Evolutionary conservation across 2,888 invertebrate species (phyloP), one percentile per base, ranked within the genome.

Genomic region (Hofmannophila pseudospretella): DNA sequence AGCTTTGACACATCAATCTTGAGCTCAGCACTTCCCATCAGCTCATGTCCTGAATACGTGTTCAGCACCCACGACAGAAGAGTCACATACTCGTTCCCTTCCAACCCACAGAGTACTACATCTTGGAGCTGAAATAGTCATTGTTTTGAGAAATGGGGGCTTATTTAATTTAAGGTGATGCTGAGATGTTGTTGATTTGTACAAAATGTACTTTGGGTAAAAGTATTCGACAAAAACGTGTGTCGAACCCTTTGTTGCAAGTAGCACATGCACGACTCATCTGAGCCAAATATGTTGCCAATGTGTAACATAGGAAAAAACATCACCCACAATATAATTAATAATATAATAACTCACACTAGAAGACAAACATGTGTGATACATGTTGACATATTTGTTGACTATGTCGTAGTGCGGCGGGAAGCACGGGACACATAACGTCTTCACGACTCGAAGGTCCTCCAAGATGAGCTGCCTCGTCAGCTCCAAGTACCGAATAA

Each of bases 41-140:
- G 76, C 59, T 99, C 97, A 1, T 90, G 81, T 0, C 97, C 96
- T 0, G 92, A 90, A 71, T 99, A 99, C 0, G 95, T 95, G 67
- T 96, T 96, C 47, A 96, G 90, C 8, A 93, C 91, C 99, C 99
- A 99, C 0, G 94, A 93, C 5, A 99, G 84, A 36, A 99, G 79
- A 0, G 98, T 96, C 0, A 99, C 97, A 69, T 96, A 96, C 74
- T 99, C 99, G 70, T 98, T 98, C 26, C 98, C 98, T 85, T 98
- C 95, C 36, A 99, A 78, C 0, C 96, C 96, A 54, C 90, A 93
- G 23, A 91, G 89, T n/a, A 97, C 95, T 30, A 97, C 90, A 59
- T 96, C 96, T 77, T 96, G 92, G 9, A 98, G 79, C 94, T 92
- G 53, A 11, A 27, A 32, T n/a, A n/a, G n/a, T n/a, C n/a, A n/a